Percentiles rank a stretch among this genome's conserved stretches.
Conservation (phyloP, 1,140 invertebrate species). For the Zophobas atratus region DNA sequence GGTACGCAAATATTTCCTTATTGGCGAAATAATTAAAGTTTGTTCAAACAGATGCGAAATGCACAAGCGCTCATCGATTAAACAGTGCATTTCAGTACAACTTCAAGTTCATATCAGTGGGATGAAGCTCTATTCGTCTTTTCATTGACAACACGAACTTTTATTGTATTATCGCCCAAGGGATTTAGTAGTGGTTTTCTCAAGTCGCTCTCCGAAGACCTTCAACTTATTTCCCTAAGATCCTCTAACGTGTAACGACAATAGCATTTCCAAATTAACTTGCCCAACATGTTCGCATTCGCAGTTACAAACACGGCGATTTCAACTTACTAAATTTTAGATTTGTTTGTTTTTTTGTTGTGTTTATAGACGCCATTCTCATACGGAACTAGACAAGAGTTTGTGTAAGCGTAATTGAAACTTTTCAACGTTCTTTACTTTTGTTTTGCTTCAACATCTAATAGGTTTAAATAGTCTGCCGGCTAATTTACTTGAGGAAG, state of each 20-base stretch:
- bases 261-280: slow-evolving; percentile 40
- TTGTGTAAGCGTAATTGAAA: slow-evolving; percentile 17
- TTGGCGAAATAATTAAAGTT: too few species aligned
- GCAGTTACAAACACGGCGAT: not conserved
- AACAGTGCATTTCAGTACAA: too few species aligned
- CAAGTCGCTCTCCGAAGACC: slow-evolving; percentile 6
- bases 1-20: too few species aligned
- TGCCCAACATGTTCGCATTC: not conserved
- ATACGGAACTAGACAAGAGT: slow-evolving; percentile 2
- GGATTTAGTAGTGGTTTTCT: slow-evolving; percentile 27
- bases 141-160: slow-evolving; percentile 14
- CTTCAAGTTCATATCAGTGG: not conserved
- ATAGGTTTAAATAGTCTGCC: too few species aligned
- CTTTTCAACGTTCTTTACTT: not conserved
- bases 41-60: too few species aligned
- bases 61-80: too few species aligned
- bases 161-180: slow-evolving; percentile 35
- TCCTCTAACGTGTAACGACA: slow-evolving; percentile 21
- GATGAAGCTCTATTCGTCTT: slow-evolving; percentile 3
- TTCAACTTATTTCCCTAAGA: slow-evolving; percentile 40
- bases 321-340: slow-evolving; percentile 17
- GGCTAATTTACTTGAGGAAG: too few species aligned
- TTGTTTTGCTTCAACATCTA: too few species aligned
- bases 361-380: not conserved
- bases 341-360: not conserved